Percentiles rank a stretch among this genome's conserved stretches.
Conservation (phyloP, 2,888 invertebrate genomes). For the Oxyscelio sp. region DNA sequence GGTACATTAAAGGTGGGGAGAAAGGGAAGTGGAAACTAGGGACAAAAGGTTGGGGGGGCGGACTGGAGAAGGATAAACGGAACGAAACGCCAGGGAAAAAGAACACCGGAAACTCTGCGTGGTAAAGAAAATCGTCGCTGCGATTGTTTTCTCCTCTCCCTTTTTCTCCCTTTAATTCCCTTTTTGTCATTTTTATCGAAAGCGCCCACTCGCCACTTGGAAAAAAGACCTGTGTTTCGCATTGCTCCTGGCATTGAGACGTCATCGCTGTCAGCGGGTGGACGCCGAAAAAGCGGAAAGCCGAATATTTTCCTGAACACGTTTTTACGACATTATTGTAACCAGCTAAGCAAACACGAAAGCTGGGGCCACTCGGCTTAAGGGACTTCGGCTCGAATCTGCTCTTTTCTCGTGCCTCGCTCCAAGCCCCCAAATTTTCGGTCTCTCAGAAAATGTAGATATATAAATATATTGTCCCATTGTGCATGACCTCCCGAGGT, state of each 20-base stretch:
- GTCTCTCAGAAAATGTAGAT: not conserved
- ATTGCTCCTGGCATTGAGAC: slow-evolving; percentile 31
- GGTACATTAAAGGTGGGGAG: no score
- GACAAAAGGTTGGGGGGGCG: no score
- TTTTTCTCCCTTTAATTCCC: no score
- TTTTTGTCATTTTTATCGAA: not conserved
- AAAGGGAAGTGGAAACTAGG: no score
- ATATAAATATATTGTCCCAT: slow-evolving; percentile 36
- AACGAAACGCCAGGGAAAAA: slow-evolving; percentile 1
- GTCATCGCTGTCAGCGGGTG: slow-evolving; percentile 49
- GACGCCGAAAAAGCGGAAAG: slow-evolving; percentile 54
- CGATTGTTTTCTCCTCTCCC: not conserved
- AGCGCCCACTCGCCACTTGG: not conserved
- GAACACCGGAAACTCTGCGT: not conserved
- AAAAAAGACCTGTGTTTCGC: not conserved
- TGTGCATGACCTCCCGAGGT: slow-evolving; percentile 10
- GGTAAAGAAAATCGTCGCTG: slow-evolving; percentile 8
- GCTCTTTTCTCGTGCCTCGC: slow-evolving; percentile 37
- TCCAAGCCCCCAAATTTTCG: slow-evolving; percentile 16
- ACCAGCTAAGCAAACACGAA: slow-evolving; percentile 63
- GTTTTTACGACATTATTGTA: slow-evolving; percentile 57
- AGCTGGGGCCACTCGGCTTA: slow-evolving; percentile 11
- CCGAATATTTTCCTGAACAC: slow-evolving; percentile 57
- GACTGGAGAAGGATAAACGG: not conserved
- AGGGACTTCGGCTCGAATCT: slow-evolving; percentile 13